A percentile compares a stretch with the other conserved stretches of the same genome.
phyloP scores from a whole-genome alignment of 2,797 vertebrate species.

The Periophthalmus magnuspinnatus region DNA sequence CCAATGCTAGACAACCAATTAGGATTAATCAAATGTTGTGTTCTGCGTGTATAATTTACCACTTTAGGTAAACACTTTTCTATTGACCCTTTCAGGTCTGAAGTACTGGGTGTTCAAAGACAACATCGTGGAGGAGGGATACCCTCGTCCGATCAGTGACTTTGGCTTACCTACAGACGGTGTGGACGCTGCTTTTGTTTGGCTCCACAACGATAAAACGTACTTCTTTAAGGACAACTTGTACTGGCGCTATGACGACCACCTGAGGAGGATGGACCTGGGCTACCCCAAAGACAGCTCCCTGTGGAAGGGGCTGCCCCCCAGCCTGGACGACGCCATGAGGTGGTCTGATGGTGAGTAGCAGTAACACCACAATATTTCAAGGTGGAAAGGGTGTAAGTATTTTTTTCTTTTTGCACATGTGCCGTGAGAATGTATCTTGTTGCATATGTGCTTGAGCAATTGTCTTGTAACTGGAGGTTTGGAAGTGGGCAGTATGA shows the following conservation, averaged over 20 bases:
- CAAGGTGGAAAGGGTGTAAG: background rate
- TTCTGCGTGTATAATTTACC: background rate
- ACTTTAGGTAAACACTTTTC: background rate
- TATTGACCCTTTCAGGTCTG: slow-evolving; percentile 73
- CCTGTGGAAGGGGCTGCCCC: slow-evolving; percentile 90
- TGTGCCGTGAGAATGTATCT: background rate
- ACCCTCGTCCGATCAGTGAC: slow-evolving; percentile 90
- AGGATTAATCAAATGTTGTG: background rate
- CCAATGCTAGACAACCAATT: background rate
- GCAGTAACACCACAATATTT: background rate
- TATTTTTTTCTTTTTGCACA: no score
- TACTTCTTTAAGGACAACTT: slow-evolving; percentile 95
- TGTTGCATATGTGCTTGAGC: background rate
- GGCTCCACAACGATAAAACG: slow-evolving; percentile 94
- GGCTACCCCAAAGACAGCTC: slow-evolving; percentile 89
- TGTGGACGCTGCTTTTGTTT: slow-evolving; percentile 90
- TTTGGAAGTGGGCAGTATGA: background rate
- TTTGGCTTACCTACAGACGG: slow-evolving; percentile 88
- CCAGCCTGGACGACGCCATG: slow-evolving; percentile 89
- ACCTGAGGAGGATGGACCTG: slow-evolving; percentile 85
- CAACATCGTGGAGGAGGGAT: slow-evolving; percentile 93
- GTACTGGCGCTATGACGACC: slow-evolving; percentile 94
- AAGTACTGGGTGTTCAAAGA: slow-evolving; percentile 98
- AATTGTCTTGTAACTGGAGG: background rate
- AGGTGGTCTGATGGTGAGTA: slow-evolving; percentile 95